Evolutionary conservation across 2,113 vertebrate species (phyloP).

Genomic region (Anguilla rostrata): DNA sequence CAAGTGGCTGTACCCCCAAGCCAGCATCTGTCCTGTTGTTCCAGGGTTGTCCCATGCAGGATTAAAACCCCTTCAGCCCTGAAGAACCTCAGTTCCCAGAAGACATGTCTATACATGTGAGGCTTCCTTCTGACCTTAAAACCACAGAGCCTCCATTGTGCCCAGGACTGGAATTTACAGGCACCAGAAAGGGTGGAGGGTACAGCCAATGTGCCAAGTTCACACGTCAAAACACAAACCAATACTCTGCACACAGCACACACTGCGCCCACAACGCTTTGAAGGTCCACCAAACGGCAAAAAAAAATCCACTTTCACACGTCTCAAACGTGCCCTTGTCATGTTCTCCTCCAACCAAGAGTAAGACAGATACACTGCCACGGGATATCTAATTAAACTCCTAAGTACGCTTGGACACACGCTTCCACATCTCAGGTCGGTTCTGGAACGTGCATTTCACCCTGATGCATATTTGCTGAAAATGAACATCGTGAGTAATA

Average conservation of each 20-base stretch:
- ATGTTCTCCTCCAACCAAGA: background rate
- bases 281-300: slow-evolving; percentile 43
- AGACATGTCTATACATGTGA: too few relatives aligned
- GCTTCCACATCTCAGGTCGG: background rate
- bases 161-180: background rate
- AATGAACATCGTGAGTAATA: background rate
- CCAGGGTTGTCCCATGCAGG: background rate
- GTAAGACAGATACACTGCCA: background rate
- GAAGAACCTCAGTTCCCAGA: too few relatives aligned
- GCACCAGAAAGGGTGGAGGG: background rate
- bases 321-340: background rate
- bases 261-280: slow-evolving; percentile 15
- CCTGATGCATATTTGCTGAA: background rate
- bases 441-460: background rate
- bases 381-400: background rate
- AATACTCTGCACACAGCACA: slow-evolving; percentile 26
- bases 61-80: too few relatives aligned
- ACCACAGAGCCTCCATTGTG: too few relatives aligned
- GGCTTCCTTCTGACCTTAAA: too few relatives aligned
- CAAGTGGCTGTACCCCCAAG: background rate
- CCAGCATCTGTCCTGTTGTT: background rate
- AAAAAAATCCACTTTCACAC: background rate
- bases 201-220: background rate
- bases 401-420: background rate
- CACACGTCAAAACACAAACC: background rate